phyloP scores from a whole-genome alignment of 1,140 invertebrate genomes.

The Thrips palmi region DNA sequence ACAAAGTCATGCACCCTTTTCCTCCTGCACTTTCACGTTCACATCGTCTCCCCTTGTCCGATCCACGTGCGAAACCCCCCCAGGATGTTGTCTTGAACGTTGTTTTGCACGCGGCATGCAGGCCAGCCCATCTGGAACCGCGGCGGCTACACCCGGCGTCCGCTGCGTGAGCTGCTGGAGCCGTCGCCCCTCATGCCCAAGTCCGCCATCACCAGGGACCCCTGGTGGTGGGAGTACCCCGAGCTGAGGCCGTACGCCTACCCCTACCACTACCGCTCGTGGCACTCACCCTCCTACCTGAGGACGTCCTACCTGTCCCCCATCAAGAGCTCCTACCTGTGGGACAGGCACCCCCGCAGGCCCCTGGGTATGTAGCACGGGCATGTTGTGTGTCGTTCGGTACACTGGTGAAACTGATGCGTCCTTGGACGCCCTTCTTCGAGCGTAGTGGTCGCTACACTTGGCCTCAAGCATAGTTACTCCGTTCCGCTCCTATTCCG shows the following conservation, averaged over 20 bases:
- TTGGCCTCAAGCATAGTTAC: no score
- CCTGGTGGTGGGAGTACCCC: slow-evolving; percentile 70
- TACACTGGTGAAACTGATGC: no score
- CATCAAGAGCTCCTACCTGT: slow-evolving; percentile 70
- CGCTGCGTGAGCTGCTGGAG: slow-evolving; percentile 53
- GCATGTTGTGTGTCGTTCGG: no score
- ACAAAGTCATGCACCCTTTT: no score
- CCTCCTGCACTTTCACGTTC: no score
- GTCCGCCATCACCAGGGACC: slow-evolving; percentile 59
- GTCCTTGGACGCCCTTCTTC: no score
- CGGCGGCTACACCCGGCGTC: slow-evolving; percentile 35
- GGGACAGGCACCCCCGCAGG: slow-evolving; percentile 72
- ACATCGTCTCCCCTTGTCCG: no score
- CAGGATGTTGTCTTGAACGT: no score
- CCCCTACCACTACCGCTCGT: slow-evolving; percentile 25
- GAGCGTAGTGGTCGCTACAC: no score
- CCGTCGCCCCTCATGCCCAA: slow-evolving; percentile 54
- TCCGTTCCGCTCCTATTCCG: no score
- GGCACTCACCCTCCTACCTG: slow-evolving; percentile 57
- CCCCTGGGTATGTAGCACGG: slow-evolving; percentile 62
- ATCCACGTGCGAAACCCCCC: no score
- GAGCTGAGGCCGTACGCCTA: slow-evolving; percentile 47
- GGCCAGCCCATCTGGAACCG: slow-evolving; percentile 49
- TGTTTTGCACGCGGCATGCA: no score
- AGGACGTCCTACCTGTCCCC: slow-evolving; percentile 73